Conservation (phyloP, 2,888 invertebrate genomes). For the Apotomis turbidana region DNA sequence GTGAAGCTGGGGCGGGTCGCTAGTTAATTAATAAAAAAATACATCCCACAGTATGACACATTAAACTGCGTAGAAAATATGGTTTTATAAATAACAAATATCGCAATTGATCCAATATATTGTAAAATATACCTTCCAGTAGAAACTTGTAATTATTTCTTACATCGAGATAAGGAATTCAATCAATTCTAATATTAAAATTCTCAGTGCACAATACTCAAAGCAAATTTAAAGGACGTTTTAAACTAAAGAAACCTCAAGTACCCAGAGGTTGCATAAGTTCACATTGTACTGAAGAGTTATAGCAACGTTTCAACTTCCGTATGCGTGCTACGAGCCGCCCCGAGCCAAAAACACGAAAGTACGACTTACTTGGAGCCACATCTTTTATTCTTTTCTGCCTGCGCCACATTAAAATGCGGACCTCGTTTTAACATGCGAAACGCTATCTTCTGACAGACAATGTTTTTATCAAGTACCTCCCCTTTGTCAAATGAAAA, state of each 20-base stretch:
- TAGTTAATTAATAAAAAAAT: too few species aligned
- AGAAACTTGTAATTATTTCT: too few species aligned
- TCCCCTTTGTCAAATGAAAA: slow-evolving; percentile 39
- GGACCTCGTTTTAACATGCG: slow-evolving; percentile 56
- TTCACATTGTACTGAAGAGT: slow-evolving; percentile 57
- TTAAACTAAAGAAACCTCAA: slow-evolving; percentile 11
- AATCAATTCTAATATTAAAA: background rate
- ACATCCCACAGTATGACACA: too few species aligned
- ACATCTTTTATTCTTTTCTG: slow-evolving; percentile 57
- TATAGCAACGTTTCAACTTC: slow-evolving; percentile 63
- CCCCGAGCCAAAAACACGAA: slow-evolving; percentile 64
- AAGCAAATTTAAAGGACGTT: slow-evolving; percentile 28
- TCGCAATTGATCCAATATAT: too few species aligned
- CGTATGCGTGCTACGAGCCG: slow-evolving; percentile 61
- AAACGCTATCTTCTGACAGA: slow-evolving; percentile 52
- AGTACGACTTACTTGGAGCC: slow-evolving; percentile 59
- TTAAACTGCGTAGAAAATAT: too few species aligned
- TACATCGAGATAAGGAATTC: background rate
- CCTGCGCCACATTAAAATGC: slow-evolving; percentile 56
- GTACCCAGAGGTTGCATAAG: slow-evolving; percentile 46
- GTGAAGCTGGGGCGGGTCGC: too few species aligned
- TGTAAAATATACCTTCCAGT: too few species aligned
- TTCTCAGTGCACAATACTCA: background rate
- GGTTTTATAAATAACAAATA: too few species aligned
- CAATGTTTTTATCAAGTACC: slow-evolving; percentile 52